Percentiles rank a stretch among this genome's conserved stretches.
Evolutionary conservation across 2,797 vertebrate genomes (phyloP).

Genomic region (Emydoidea blandingii): DNA sequence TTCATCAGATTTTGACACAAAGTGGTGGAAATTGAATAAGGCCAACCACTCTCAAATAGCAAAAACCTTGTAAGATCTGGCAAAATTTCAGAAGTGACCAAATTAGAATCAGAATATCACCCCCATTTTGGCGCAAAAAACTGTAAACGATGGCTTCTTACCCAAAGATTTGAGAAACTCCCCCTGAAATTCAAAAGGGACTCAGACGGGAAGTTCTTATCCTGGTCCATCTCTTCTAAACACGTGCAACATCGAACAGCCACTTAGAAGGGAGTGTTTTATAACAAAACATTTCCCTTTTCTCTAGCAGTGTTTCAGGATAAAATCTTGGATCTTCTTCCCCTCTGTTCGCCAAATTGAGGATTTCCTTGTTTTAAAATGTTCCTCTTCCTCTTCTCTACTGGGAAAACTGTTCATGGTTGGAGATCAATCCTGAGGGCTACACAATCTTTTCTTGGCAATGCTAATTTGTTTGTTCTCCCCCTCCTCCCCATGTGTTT

Average conservation of each 20-base stretch:
- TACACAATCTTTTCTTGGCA: not conserved
- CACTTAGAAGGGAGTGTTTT: conserved; percentile 20
- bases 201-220: not conserved
- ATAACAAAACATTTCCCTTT: not conserved
- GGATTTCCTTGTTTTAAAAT: conserved; percentile 19
- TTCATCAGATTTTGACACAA: not conserved
- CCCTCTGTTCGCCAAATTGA: not conserved
- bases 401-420: not conserved
- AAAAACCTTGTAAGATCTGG: not conserved
- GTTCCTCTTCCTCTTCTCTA: not conserved
- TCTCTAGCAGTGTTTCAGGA: not conserved
- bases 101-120: not conserved
- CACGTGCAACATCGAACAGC: conserved; percentile 27
- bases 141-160: not conserved
- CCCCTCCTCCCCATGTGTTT: not conserved
- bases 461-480: not conserved
- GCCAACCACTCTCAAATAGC: not conserved
- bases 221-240: conserved; percentile 15
- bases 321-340: conserved; percentile 18
- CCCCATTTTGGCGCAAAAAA: not conserved
- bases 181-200: not conserved
- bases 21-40: not conserved
- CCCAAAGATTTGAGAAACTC: not conserved
- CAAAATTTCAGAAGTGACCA: conserved; percentile 8
- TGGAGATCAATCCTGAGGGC: not conserved